Conservation (phyloP, 1,140 invertebrate genomes). For the Drosophila kurseongensis region DNA sequence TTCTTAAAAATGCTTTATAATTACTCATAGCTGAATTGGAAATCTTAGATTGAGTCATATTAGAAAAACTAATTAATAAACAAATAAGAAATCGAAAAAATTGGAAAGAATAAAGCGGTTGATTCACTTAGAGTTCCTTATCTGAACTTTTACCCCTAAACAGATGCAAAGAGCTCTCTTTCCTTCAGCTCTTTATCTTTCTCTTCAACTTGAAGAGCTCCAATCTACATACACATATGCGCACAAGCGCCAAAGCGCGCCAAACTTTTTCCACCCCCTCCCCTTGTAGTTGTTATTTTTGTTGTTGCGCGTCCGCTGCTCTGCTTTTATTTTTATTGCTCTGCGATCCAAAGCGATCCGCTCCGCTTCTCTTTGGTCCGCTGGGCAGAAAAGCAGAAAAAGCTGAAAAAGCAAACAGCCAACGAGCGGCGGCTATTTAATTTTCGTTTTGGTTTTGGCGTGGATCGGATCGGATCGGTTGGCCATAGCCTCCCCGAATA, state of each 20-base stretch:
- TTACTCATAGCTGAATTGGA: no score
- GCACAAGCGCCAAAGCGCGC: slow-evolving; percentile 70
- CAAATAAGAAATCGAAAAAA: no score
- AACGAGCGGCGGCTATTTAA: slow-evolving; percentile 65
- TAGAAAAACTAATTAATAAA: no score
- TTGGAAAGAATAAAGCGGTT: no score
- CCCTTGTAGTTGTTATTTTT: slow-evolving; percentile 18
- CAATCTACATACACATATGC: slow-evolving; percentile 26
- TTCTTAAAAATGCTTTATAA: no score
- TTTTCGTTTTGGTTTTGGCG: slow-evolving; percentile 76
- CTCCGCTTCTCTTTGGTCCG: slow-evolving; percentile 31
- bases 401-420: slow-evolving; percentile 36
- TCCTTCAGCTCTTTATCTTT: slow-evolving; percentile 14
- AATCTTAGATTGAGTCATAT: no score
- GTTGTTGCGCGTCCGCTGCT: slow-evolving; percentile 48
- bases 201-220: slow-evolving; percentile 48
- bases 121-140: no score
- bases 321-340: slow-evolving; percentile 81
- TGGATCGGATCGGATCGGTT: slow-evolving; percentile 53
- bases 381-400: slow-evolving; percentile 27
- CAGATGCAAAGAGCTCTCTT: slow-evolving; percentile 22
- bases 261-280: slow-evolving; percentile 60
- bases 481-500: slow-evolving; percentile 23
- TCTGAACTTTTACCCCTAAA: neutral
- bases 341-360: slow-evolving; percentile 38